Conservation (phyloP, 2,888 invertebrate species). For the Macrosoma leucophasiata region DNA sequence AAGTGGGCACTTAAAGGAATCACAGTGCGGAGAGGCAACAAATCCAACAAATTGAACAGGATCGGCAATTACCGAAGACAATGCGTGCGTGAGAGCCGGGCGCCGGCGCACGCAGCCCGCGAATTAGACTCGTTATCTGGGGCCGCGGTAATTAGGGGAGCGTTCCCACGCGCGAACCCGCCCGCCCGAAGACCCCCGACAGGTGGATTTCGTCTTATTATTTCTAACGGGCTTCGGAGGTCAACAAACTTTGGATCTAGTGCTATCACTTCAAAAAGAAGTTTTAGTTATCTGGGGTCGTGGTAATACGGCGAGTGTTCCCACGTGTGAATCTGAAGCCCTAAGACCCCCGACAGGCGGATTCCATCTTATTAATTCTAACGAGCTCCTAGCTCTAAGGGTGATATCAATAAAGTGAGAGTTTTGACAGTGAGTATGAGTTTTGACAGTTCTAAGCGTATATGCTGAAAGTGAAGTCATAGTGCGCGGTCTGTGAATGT, state of each 20-base stretch:
- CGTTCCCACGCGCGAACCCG: slow-evolving; percentile 62
- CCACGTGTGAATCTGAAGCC: too few species aligned
- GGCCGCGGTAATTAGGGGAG: slow-evolving; percentile 63
- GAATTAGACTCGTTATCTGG: slow-evolving; percentile 72
- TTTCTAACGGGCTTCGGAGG: slow-evolving; percentile 26
- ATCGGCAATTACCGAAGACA: slow-evolving; percentile 75
- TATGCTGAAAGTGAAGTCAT: too few species aligned
- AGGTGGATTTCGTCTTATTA: slow-evolving; percentile 34
- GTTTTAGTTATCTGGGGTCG: too few species aligned
- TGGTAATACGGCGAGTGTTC: too few species aligned
- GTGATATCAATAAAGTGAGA: too few species aligned
- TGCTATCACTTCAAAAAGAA: too few species aligned
- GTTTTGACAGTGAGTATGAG: too few species aligned
- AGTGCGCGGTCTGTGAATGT: too few species aligned
- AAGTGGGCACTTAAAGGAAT: slow-evolving; percentile 73
- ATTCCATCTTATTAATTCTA: too few species aligned
- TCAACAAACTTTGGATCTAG: slow-evolving; percentile 22
- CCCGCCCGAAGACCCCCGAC: slow-evolving; percentile 56
- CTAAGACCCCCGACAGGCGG: too few species aligned
- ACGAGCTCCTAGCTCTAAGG: too few species aligned
- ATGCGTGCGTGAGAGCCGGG: slow-evolving; percentile 71
- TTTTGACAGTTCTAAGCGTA: too few species aligned
- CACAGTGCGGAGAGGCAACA: slow-evolving; percentile 67
- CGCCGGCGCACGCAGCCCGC: slow-evolving; percentile 67
- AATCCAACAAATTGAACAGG: slow-evolving; percentile 70